Evolutionary conservation across 2,888 invertebrate genomes (phyloP).

Genomic region (Tineola bisselliella): DNA sequence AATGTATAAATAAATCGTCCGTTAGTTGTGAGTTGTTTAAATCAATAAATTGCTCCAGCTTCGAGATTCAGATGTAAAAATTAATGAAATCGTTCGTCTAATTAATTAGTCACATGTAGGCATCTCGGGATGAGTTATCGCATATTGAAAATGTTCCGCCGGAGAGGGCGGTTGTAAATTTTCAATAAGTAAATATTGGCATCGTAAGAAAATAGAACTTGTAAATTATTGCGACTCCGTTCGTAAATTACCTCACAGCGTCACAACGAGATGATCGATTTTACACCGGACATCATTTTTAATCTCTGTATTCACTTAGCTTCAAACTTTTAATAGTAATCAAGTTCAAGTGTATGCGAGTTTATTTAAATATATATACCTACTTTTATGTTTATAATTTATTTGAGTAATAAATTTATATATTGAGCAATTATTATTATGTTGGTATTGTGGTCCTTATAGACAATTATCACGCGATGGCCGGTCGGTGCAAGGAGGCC

Average conservation of each 20-base stretch:
- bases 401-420: slow-evolving; percentile 1
- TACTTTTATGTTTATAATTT: background rate
- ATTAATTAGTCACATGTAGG: slow-evolving; percentile 46
- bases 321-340: too few species aligned
- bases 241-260: slow-evolving; percentile 11
- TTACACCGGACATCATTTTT: background rate
- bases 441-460: slow-evolving; percentile 4
- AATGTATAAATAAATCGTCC: background rate
- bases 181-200: slow-evolving; percentile 16
- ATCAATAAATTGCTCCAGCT: slow-evolving; percentile 21
- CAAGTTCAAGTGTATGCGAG: too few species aligned
- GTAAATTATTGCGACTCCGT: slow-evolving; percentile 13
- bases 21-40: background rate
- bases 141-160: slow-evolving; percentile 29
- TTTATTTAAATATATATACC: too few species aligned
- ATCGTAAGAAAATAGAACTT: slow-evolving; percentile 14
- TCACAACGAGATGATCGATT: background rate
- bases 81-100: slow-evolving; percentile 41
- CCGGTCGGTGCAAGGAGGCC: too few species aligned
- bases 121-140: slow-evolving; percentile 43
- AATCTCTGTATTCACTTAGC: too few species aligned
- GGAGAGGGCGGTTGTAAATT: slow-evolving; percentile 20
- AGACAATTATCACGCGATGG: slow-evolving; percentile 15
- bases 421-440: background rate
- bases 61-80: slow-evolving; percentile 23